Evolutionary conservation across 2,113 vertebrate species (phyloP), one percentile per base, ranked within the genome.

Genomic region (Paedocypris sp.): DNA sequence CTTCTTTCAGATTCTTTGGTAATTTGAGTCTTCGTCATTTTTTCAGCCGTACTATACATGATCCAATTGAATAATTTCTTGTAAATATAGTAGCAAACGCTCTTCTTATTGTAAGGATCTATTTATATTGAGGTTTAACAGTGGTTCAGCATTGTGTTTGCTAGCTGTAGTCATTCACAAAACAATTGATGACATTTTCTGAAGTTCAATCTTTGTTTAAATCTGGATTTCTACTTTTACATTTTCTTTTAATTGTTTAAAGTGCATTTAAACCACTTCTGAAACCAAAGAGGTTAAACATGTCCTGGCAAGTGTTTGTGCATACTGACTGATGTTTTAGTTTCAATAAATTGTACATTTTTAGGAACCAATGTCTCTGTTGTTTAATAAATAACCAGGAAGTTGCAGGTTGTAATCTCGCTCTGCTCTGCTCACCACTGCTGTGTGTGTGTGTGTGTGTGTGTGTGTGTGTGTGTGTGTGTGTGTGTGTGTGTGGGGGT

Each of bases 271-370:
- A 78, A 74, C 38, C 66, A 73, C 76, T 79, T 80, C 84, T 87
- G 80, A 89, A 87, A 93, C 91, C 91, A 95, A 95, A 97, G 92
- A 92, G 80, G 87, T 86, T 87, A 68, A 80, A 75, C 75, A 78
- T 77, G 82, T 76, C 71, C 81, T 77, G 81, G 80, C 77, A 78
- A 88, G 89, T 87, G 89, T 81, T n/a, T 97, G 93, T 97, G 95
- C 91, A 94, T 97, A 94, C 80, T 87, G 82, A 86, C 83, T 83
- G 86, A 85, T 80, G 78, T 79, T 86, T 85, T 94, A 88, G 93
- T 86, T 92, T 88, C 91, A 88, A 92, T 86, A 93, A 91, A 89
- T 80, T 88, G 89, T 90, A 90, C 88, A 87, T 79, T 91, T 91
- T 86, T 73, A 81, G 41, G 46, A 81, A 72, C 68, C 54, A 25